Conservation (phyloP, 1,140 invertebrate genomes). For the Pseudomyrmex flavicornis region DNA sequence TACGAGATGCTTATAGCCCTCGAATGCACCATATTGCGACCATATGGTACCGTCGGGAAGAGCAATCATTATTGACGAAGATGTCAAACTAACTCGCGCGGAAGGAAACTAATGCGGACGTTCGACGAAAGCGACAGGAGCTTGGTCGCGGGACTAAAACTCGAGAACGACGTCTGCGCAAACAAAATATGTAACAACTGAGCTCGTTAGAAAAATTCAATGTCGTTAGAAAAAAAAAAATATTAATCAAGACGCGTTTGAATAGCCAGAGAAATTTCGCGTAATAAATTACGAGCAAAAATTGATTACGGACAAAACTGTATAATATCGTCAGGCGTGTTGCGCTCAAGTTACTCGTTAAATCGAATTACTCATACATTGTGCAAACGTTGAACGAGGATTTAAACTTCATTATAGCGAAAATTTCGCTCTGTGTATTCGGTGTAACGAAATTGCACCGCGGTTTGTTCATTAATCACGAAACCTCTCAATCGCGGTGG, state of each 20-base stretch:
- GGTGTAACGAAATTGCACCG: constrained; percentile 47
- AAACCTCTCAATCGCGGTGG: not conserved
- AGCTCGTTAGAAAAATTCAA: not conserved
- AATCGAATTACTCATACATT: constrained; percentile 38
- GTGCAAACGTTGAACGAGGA: constrained; percentile 51
- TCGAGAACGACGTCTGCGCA: not conserved
- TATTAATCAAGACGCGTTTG: too few relatives aligned
- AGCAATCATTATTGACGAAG: constrained; percentile 65
- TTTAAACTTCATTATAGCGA: constrained; percentile 53
- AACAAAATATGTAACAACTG: not conserved
- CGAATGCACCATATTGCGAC: constrained; percentile 35
- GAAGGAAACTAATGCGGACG: constrained; percentile 60
- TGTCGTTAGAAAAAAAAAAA: too few relatives aligned
- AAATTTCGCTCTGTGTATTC: constrained; percentile 49
- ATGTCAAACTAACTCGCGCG: constrained; percentile 39
- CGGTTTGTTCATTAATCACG: constrained; percentile 58
- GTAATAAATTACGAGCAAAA: not conserved
- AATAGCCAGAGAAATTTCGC: too few relatives aligned
- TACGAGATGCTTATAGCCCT: constrained; percentile 52
- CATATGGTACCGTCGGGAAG: constrained; percentile 65
- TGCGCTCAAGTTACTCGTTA: constrained; percentile 34
- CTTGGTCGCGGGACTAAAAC: constrained; percentile 22
- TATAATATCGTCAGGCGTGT: not conserved
- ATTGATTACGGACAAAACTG: not conserved
- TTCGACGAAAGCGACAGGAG: constrained; percentile 62